Conservation (phyloP, 2,113 vertebrate genomes). For the Rhodinocichla rosea region DNA sequence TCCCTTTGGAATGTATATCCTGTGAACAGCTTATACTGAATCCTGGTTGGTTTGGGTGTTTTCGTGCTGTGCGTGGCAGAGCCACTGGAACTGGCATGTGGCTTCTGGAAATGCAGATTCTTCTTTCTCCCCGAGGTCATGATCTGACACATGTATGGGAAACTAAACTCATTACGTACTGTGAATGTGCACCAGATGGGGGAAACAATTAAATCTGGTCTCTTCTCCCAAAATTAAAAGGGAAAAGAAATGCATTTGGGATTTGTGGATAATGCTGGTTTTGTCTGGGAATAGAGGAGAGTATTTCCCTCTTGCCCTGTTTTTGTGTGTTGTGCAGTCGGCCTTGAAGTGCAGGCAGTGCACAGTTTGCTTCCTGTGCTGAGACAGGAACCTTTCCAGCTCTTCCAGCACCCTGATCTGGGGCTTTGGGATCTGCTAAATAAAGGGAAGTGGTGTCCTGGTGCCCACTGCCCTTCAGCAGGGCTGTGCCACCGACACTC, state of each 20-base stretch:
- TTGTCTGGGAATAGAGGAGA: neutral
- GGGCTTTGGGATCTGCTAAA: neutral
- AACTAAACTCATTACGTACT: neutral
- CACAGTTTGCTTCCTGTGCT: neutral
- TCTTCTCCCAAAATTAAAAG: neutral
- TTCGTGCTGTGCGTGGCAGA: neutral
- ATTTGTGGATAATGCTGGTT: neutral
- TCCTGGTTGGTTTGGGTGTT: neutral
- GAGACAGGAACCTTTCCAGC: neutral
- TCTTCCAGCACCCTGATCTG: neutral
- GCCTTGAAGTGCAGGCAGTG: neutral
- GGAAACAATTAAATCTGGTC: neutral
- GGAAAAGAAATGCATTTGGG: neutral
- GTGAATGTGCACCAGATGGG: neutral
- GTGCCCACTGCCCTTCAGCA: fast-evolving
- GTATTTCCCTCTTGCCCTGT: neutral
- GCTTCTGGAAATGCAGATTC: neutral
- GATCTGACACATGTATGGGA: neutral
- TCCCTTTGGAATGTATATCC: neutral
- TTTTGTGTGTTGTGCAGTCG: neutral
- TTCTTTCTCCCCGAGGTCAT: neutral
- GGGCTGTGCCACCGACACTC: neutral
- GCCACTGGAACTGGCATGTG: neutral
- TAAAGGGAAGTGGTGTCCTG: neutral
- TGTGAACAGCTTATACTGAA: neutral